Evolutionary conservation across 2,888 invertebrate species (phyloP).

Genomic region (Xylota segnis): DNA sequence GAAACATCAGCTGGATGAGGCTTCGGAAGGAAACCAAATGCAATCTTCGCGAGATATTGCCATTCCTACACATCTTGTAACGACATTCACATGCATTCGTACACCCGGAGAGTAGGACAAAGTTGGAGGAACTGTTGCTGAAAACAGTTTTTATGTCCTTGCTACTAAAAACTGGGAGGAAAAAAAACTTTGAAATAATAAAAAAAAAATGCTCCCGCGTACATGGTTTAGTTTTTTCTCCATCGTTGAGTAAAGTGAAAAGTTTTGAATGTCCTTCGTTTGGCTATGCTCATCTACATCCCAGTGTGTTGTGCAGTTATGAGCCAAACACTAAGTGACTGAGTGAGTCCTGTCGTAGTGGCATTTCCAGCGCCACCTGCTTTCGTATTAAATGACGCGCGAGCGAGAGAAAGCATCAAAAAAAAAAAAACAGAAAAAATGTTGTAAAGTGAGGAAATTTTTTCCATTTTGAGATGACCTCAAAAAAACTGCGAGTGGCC

Average conservation of each 20-base stretch:
- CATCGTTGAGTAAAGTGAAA: conserved; percentile 58
- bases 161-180: conserved; percentile 36
- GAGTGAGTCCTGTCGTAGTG: conserved; percentile 71
- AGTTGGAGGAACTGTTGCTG: conserved; percentile 72
- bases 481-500: conserved; percentile 61
- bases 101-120: conserved; percentile 22
- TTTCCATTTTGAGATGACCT: conserved; percentile 64
- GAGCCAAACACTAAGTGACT: conserved; percentile 66
- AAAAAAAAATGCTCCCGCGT: conserved; percentile 66
- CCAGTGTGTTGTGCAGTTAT: conserved; percentile 46
- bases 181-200: conserved; percentile 61
- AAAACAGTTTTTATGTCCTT: conserved; percentile 41
- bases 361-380: conserved; percentile 60
- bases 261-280: conserved; percentile 60
- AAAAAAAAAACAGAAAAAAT: not conserved
- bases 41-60: conserved; percentile 67
- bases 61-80: conserved; percentile 46
- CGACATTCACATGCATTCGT: not conserved
- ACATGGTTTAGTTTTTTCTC: conserved; percentile 39
- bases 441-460: not conserved
- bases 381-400: conserved; percentile 71
- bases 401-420: conserved; percentile 59
- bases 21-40: conserved; percentile 60
- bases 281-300: conserved; percentile 6
- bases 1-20: conserved; percentile 53